phyloP scores from a whole-genome alignment of 2,888 invertebrate genomes.

The Leucophenga montana region DNA sequence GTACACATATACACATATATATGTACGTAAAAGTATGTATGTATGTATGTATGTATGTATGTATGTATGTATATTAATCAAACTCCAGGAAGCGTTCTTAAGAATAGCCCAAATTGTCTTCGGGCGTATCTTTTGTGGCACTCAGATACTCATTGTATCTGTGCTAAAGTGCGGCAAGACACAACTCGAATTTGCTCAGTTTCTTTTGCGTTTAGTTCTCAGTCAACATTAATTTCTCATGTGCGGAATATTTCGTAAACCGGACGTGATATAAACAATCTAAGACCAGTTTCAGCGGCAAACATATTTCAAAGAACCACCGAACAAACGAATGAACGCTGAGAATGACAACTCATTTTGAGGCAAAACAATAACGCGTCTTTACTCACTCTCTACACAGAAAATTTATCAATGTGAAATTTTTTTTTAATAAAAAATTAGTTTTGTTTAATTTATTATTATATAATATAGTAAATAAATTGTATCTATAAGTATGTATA shows the following conservation, averaged over 20 bases:
- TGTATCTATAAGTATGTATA: no score
- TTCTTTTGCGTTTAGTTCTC: background rate
- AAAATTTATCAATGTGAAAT: background rate
- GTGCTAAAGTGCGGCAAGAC: conserved; percentile 30
- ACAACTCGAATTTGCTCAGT: background rate
- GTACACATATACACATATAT: no score
- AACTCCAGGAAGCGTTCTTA: background rate
- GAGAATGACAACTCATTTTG: background rate
- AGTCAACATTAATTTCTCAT: background rate
- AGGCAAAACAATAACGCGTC: background rate
- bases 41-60: background rate
- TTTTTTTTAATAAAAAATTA: no score
- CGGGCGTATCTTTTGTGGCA: background rate
- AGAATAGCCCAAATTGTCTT: no score
- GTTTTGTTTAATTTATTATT: no score
- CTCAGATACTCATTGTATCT: conserved; percentile 26
- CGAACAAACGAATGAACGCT: background rate
- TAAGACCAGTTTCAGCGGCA: conserved; percentile 4
- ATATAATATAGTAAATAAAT: no score
- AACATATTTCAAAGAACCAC: no score
- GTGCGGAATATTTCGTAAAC: conserved; percentile 6
- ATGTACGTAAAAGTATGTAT: no score
- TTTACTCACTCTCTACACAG: background rate
- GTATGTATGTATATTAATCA: background rate
- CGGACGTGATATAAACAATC: conserved; percentile 23